Percentiles rank a stretch among this genome's conserved stretches.
Conservation (phyloP, 2,888 invertebrate genomes). For the Electrophaes corylata region DNA sequence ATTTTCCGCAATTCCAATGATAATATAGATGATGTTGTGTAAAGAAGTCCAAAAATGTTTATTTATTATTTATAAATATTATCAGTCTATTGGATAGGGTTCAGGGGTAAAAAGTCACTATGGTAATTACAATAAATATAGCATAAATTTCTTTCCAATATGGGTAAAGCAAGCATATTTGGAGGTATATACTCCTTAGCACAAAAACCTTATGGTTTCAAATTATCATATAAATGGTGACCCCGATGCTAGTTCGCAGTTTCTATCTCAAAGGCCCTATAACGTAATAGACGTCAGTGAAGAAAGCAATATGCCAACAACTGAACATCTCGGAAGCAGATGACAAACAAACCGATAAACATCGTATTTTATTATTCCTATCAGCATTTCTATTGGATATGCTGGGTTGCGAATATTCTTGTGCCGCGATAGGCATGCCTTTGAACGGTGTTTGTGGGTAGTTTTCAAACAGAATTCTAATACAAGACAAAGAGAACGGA, state of each 20-base stretch:
- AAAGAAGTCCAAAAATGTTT: too few relatives aligned
- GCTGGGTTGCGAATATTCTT: slow-evolving; percentile 22
- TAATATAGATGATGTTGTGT: too few relatives aligned
- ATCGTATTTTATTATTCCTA: slow-evolving; percentile 42
- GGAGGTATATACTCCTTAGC: background rate
- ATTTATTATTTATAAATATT: too few relatives aligned
- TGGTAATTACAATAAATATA: too few relatives aligned
- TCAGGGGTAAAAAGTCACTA: too few relatives aligned
- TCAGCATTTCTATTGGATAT: slow-evolving; percentile 29
- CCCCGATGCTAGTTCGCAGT: slow-evolving; percentile 1
- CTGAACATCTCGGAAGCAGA: slow-evolving; percentile 27
- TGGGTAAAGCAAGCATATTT: background rate
- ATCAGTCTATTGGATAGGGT: too few relatives aligned
- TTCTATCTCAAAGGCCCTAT: slow-evolving; percentile 4
- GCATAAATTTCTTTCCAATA: too few relatives aligned
- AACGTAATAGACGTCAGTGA: slow-evolving; percentile 15
- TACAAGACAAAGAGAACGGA: too few relatives aligned
- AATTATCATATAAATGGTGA: slow-evolving; percentile 9
- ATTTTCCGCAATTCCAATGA: too few relatives aligned
- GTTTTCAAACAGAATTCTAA: background rate
- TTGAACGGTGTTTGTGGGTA: background rate
- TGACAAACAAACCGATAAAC: slow-evolving; percentile 46
- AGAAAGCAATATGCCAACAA: slow-evolving; percentile 28
- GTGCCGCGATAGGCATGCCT: slow-evolving; percentile 1
- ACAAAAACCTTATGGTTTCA: background rate